Evolutionary conservation across 1,140 invertebrate genomes (phyloP).

Genomic region (Ostrea edulis): DNA sequence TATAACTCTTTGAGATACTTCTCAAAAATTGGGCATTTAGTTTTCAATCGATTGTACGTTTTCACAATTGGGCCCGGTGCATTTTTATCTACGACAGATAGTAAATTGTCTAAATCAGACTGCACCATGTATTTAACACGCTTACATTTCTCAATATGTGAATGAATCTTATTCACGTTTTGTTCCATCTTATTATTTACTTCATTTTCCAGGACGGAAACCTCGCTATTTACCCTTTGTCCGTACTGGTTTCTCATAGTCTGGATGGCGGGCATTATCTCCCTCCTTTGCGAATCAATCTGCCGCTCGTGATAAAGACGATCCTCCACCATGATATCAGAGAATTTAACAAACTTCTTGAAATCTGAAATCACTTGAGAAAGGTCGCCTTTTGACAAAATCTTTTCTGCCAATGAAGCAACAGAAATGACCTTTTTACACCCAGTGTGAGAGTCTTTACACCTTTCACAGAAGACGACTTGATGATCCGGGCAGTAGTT

Average conservation of each 20-base stretch:
- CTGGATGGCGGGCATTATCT: conserved; percentile 9
- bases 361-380: conserved; percentile 18
- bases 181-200: not conserved
- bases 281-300: conserved; percentile 13
- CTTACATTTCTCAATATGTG: conserved; percentile 30
- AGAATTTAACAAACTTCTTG: conserved; percentile 26
- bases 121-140: conserved; percentile 15
- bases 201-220: not conserved
- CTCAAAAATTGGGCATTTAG: conserved; percentile 30
- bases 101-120: not conserved
- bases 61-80: not conserved
- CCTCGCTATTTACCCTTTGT: not conserved
- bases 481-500: conserved; percentile 40
- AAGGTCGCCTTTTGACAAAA: not conserved
- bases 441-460: conserved; percentile 17
- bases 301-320: conserved; percentile 12
- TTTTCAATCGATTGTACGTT: not conserved
- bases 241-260: not conserved
- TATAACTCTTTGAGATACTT: conserved; percentile 42
- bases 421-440: conserved; percentile 32
- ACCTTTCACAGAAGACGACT: conserved; percentile 1
- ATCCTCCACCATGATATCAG: conserved; percentile 35
- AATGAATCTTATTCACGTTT: not conserved
- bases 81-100: not conserved
- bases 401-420: conserved; percentile 10